Conservation (phyloP, 1,140 invertebrate species). For the Nixonia krombeini region DNA sequence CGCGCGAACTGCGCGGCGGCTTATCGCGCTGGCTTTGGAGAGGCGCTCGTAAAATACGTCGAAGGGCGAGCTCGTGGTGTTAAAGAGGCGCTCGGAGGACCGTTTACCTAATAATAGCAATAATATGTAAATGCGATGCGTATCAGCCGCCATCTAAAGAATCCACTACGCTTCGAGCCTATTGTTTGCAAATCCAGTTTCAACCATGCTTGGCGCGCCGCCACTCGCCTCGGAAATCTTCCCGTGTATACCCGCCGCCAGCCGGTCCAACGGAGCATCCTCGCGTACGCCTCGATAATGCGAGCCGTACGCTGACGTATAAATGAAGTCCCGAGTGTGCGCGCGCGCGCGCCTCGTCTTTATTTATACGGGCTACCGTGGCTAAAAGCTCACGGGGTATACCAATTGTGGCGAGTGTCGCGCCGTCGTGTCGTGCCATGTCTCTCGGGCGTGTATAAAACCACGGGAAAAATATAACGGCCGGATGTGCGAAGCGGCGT, state of each 20-base stretch:
- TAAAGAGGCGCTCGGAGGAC: slow-evolving; percentile 66
- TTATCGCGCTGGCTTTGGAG: slow-evolving; percentile 48
- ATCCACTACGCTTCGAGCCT: slow-evolving; percentile 62
- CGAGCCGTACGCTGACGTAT: slow-evolving; percentile 1
- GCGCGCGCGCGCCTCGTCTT: slow-evolving; percentile 15
- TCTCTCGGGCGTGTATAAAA: too few species aligned
- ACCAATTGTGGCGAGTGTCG: slow-evolving; percentile 14
- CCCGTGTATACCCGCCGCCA: not conserved
- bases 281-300: not conserved
- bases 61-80: slow-evolving; percentile 62
- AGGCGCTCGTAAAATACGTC: slow-evolving; percentile 62
- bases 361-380: slow-evolving; percentile 16
- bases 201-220: slow-evolving; percentile 49
- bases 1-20: slow-evolving; percentile 28
- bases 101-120: slow-evolving; percentile 72
- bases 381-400: slow-evolving; percentile 13
- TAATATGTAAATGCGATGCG: slow-evolving; percentile 71
- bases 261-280: not conserved
- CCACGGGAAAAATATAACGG: slow-evolving; percentile 8
- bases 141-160: slow-evolving; percentile 69
- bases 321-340: slow-evolving; percentile 16
- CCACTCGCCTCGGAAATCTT: slow-evolving; percentile 37
- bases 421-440: slow-evolving; percentile 13
- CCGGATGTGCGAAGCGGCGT: too few species aligned
- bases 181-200: slow-evolving; percentile 69